These are phyloP conservation scores for Antedon mediterranea DNA, from an alignment of 53 echinoderm and acorn worm species.

Conservation along the genomic window DNA sequence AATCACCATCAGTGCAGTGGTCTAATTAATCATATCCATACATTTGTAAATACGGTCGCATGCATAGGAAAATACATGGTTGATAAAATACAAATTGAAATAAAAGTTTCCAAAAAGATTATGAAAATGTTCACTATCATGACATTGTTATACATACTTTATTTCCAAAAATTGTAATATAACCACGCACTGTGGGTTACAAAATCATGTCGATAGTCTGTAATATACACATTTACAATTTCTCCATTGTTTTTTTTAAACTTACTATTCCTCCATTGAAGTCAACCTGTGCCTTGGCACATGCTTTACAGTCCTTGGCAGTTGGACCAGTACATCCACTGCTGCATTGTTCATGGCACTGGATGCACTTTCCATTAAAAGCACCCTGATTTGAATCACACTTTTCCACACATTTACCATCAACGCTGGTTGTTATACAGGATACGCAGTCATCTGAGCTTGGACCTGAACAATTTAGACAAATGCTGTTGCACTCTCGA, in stretches of 20 bases:
- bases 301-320: neutral
- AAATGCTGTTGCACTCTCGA: neutral
- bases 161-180: too few species aligned
- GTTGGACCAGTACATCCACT: neutral
- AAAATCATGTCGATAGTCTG: too few species aligned
- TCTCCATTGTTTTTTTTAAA: neutral
- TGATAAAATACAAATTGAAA: too few species aligned
- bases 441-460: neutral
- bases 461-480: neutral
- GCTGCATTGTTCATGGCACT: neutral
- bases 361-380: neutral
- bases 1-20: too few species aligned
- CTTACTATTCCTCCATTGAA: neutral
- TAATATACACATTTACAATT: too few species aligned
- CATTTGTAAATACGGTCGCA: too few species aligned
- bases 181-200: too few species aligned
- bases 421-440: neutral
- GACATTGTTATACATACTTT: too few species aligned
- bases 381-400: neutral
- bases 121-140: too few species aligned
- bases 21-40: too few species aligned
- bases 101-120: too few species aligned
- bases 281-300: neutral
- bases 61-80: too few species aligned
- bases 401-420: neutral